Evolutionary conservation across 2,888 invertebrate species (phyloP), one percentile per base, ranked within the genome.

Genomic region (Portevinia maculata): DNA sequence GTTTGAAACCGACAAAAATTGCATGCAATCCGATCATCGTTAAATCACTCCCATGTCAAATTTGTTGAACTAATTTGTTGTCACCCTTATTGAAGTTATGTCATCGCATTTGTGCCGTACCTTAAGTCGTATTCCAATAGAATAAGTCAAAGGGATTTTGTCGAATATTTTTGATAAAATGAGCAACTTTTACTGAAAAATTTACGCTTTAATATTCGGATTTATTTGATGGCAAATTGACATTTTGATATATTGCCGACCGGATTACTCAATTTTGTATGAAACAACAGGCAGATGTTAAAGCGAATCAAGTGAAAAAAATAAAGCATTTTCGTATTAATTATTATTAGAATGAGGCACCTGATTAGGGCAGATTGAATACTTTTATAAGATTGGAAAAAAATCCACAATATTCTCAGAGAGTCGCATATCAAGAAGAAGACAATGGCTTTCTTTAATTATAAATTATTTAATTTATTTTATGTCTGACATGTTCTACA

Each of bases 31-130:
- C 52, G 84, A 74, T 74, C 64, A 64, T 84, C 84, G 74, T 84
- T 79, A 84, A 64, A 19, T 84, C 84, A 69, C 64, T 84, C 84
- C 73, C 84, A 74, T 84, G 79, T 79, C 79, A 69, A 84, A 84
- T 84, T 37, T 44, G 64, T 55, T 71, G 71, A 73, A 83, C 71
- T 78, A 83, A 83, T 83, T 81, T 34, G 50, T 3, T 71, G 24
- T 30, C 50, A 73, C 78, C 76, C 76, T 65, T 64, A 55, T 21
- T 17, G 11, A 37, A 32, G 46, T 21, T 24, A 8, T 28, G 19
- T 34, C 34, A 13, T 8, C 2, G 7, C 7, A 15, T 13, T 13
- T 5, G 30, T 7, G 41, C 3, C 21, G 7, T 21, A 55, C 46
- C 44, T 57, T 37, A 28, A 15, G 19, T 55, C 70, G 39, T 11